A percentile compares a stretch with the other conserved stretches of the same genome.
Conservation (phyloP, 2,113 vertebrate species). For the Rhinichthys klamathensis region DNA sequence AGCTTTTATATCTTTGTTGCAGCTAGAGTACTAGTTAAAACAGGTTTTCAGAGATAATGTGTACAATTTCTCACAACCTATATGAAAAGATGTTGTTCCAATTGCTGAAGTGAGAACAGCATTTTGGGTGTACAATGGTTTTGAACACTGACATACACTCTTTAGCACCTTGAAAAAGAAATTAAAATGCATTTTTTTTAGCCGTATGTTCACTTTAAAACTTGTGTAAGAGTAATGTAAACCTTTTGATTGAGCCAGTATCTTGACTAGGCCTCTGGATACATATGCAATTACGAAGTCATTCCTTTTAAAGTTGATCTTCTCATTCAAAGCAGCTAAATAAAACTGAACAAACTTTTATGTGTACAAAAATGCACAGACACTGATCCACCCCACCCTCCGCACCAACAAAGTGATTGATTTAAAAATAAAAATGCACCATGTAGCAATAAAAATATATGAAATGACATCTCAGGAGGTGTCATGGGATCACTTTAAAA, state of each 20-base stretch:
- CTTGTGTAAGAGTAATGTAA: conserved; percentile 25
- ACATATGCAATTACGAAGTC: conserved; percentile 2
- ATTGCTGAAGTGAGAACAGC: conserved; percentile 47
- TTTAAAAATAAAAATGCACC: conserved; percentile 49
- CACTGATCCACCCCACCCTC: neutral
- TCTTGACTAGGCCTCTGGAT: conserved; percentile 1
- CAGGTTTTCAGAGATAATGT: conserved; percentile 11
- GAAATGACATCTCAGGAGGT: conserved; percentile 31
- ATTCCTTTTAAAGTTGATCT: neutral
- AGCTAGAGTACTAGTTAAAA: conserved; percentile 21
- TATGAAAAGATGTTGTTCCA: conserved; percentile 27
- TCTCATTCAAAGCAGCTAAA: conserved; percentile 17
- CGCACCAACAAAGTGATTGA: conserved; percentile 20
- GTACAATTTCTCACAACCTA: conserved; percentile 22
- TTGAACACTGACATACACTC: conserved; percentile 51
- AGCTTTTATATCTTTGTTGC: conserved; percentile 22
- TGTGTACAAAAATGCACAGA: conserved; percentile 33
- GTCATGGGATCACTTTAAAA: conserved; percentile 61
- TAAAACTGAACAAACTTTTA: conserved; percentile 13
- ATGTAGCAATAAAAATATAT: conserved; percentile 40
- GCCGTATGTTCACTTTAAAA: conserved; percentile 52
- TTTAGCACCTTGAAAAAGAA: conserved; percentile 71
- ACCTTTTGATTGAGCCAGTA: conserved; percentile 1
- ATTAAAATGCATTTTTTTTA: conserved; percentile 50
- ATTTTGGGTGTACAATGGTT: conserved; percentile 58